A percentile compares a stretch with the other conserved stretches of the same genome.
phyloP scores from a whole-genome alignment of 2,888 invertebrate species.

The Chymomyza procnemis region DNA sequence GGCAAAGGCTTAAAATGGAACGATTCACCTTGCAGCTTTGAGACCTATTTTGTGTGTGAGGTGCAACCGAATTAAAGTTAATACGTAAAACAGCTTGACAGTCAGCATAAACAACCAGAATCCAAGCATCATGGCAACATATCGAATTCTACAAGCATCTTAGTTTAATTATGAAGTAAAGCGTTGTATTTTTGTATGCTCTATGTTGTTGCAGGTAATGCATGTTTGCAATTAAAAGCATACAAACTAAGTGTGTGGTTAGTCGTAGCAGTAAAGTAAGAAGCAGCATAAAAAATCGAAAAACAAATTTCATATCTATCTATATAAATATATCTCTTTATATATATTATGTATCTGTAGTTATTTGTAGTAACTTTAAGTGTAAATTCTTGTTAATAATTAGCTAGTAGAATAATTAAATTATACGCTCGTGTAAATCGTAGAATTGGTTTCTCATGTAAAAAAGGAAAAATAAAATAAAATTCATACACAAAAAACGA shows the following conservation, averaged over 20 bases:
- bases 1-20: slow-evolving; percentile 96
- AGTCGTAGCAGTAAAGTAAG: background rate
- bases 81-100: background rate
- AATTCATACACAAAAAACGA: slow-evolving; percentile 8
- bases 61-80: slow-evolving; percentile 79
- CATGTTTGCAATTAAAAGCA: slow-evolving; percentile 5
- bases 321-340: slow-evolving; percentile 11
- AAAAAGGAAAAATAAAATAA: slow-evolving; percentile 13
- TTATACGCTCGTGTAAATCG: slow-evolving; percentile 49
- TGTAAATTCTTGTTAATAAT: slow-evolving; percentile 46
- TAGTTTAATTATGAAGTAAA: slow-evolving; percentile 1
- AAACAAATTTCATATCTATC: slow-evolving; percentile 5
- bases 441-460: slow-evolving; percentile 53
- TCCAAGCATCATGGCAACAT: background rate
- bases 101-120: background rate
- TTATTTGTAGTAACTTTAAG: slow-evolving; percentile 9
- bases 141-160: background rate
- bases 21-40: slow-evolving; percentile 95
- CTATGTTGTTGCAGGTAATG: background rate
- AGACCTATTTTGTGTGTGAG: slow-evolving; percentile 95
- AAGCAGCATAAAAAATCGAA: background rate
- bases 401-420: slow-evolving; percentile 64
- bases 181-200: background rate
- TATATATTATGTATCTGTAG: slow-evolving; percentile 5
- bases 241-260: background rate